phyloP scores from a whole-genome alignment of 1,140 invertebrate species.

The Brachionus plicatilis region DNA sequence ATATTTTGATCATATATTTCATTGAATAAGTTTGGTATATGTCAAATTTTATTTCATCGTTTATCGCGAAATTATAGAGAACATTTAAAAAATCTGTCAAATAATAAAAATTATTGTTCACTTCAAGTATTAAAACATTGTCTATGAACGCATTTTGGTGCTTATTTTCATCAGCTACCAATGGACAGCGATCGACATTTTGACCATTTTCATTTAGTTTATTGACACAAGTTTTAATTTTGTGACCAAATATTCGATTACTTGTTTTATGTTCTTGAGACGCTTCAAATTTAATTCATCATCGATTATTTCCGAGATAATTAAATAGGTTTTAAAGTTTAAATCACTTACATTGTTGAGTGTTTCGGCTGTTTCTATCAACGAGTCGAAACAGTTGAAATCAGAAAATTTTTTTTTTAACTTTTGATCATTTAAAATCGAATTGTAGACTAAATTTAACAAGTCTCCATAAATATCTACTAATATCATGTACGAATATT shows the following conservation, averaged over 20 bases:
- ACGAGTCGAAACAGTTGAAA: background rate
- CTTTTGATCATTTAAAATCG: background rate
- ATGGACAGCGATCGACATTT: background rate
- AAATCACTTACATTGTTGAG: background rate
- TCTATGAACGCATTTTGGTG: background rate
- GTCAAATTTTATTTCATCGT: constrained; percentile 3
- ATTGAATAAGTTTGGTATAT: constrained; percentile 1
- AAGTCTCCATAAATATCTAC: background rate
- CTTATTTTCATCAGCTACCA: background rate
- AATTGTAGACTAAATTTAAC: constrained; percentile 10
- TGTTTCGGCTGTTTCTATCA: background rate
- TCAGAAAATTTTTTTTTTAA: background rate
- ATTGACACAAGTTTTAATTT: background rate
- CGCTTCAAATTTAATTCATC: constrained; percentile 3
- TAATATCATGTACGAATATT: background rate
- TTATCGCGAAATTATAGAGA: constrained; percentile 7
- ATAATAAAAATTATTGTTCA: constrained; percentile 11
- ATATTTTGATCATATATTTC: background rate
- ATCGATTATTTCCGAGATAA: background rate
- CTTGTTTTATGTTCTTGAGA: background rate
- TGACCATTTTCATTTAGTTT: constrained; percentile 7
- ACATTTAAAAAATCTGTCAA: constrained; percentile 23
- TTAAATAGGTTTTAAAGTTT: background rate
- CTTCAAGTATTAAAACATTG: background rate
- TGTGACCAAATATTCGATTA: background rate